Evolutionary conservation across 2,888 invertebrate genomes (phyloP).

Genomic region (Stictocephala bisonia): DNA sequence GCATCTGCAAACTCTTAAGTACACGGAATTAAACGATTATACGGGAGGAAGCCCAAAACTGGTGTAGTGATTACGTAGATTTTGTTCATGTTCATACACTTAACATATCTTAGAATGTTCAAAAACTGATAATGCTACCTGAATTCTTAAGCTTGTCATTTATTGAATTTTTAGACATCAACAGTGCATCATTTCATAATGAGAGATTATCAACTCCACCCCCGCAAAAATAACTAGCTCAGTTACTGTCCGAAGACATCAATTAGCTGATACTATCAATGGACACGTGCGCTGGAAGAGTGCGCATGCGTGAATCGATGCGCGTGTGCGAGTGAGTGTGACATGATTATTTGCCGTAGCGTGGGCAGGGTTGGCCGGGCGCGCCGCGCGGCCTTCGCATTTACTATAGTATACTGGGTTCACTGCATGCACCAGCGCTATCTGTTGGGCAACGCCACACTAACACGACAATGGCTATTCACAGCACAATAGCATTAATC

Average conservation of each 20-base stretch:
- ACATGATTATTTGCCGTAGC: not conserved
- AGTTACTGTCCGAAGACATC: not conserved
- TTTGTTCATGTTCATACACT: too few relatives aligned
- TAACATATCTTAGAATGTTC: too few relatives aligned
- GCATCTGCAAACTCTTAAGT: too few relatives aligned
- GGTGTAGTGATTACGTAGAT: too few relatives aligned
- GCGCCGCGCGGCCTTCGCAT: not conserved
- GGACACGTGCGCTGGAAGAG: not conserved
- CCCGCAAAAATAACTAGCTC: not conserved
- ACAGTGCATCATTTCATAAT: too few relatives aligned
- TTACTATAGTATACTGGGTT: too few relatives aligned
- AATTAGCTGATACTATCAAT: conserved; percentile 29
- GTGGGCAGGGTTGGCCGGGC: not conserved
- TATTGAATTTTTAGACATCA: too few relatives aligned
- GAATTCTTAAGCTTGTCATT: too few relatives aligned
- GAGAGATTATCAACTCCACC: not conserved
- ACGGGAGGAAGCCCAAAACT: too few relatives aligned
- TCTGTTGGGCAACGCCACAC: conserved; percentile 19
- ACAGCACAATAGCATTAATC: conserved; percentile 26
- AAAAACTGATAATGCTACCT: too few relatives aligned
- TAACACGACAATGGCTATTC: conserved; percentile 12
- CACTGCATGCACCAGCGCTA: conserved; percentile 12
- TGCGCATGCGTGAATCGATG: not conserved
- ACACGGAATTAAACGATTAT: too few relatives aligned
- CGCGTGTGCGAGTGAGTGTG: not conserved